Evolutionary conservation across 2,797 vertebrate species (phyloP), one percentile per base, ranked within the genome.

Genomic region (Molossus molossus): DNA sequence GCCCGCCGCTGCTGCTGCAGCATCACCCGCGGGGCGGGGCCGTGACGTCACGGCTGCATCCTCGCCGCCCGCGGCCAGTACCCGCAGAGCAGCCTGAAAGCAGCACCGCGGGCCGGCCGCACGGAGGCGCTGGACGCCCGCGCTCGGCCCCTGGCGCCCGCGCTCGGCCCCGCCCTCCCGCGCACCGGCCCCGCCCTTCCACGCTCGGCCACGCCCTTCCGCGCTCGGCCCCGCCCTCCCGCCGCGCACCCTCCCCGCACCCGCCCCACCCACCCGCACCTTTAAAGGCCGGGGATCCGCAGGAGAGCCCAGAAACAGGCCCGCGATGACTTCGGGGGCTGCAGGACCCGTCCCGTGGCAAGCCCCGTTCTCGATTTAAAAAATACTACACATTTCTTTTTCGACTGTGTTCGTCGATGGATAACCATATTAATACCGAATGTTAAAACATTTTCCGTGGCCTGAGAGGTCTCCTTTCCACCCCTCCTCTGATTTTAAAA

Each of bases 11-110:
- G 95, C 95, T 0, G 85, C 96, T 76, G 97, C 97, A 91, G 96
- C 95, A 94, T 95, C 97, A 94, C 88, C 97, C 94, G 93, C 79
- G 93, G 98, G 97, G 96, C 93, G 97, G 96, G 97, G 97, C 96
- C 69, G 86, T 97, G 97, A 98, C 98, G 98, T 98, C 98, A 98
- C 72, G 91, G 83, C 94, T 83, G 94, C 88, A 92, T 84, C 91
- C 92, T 84, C 62, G 29, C 29, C 20, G 84, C 90, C 91, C n/a
- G 45, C 27, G 55, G 67, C 75, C 67, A 29, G 95, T 89, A 69
- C 70, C 93, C 40, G 96, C 97, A 91, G 89, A 65, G 90, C 94
- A 21, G 50, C 95, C 94, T 97, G 97, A 96, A 96, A 96, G 97
- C 75, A 90, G 96, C 95, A 50, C 87, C 76, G 82, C 95, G 15